A percentile compares a stretch with the other conserved stretches of the same genome.
These are phyloP conservation scores for Zaprionus bogoriensis DNA, from an alignment of 2,888 invertebrate genomes.

Conservation along the genomic window DNA sequence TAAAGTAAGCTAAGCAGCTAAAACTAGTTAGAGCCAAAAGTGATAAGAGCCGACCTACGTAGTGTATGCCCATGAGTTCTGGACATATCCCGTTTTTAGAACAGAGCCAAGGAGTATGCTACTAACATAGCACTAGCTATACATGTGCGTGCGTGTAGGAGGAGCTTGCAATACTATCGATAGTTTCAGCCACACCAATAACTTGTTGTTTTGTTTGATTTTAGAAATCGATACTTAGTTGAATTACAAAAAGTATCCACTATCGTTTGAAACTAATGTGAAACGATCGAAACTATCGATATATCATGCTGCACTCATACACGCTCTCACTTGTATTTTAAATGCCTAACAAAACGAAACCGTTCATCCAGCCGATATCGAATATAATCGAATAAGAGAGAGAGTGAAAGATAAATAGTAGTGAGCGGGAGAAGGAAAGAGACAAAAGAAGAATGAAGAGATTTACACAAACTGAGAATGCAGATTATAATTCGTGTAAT, in stretches of 20 bases:
- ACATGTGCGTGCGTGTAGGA: neutral
- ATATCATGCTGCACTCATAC: neutral
- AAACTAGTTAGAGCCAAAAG: constrained; percentile 16
- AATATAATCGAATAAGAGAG: constrained; percentile 7
- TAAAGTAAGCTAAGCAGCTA: neutral
- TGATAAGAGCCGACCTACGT: constrained; percentile 26
- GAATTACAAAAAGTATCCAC: neutral
- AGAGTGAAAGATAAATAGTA: neutral
- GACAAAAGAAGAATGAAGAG: neutral
- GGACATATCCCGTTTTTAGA: neutral
- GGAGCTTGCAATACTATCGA: neutral
- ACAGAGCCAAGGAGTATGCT: constrained; percentile 1
- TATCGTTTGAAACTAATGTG: too few relatives aligned
- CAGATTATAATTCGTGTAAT: constrained; percentile 6
- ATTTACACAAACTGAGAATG: constrained; percentile 16
- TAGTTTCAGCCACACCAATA: too few relatives aligned
- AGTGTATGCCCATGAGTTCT: constrained; percentile 6
- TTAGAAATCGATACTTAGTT: neutral
- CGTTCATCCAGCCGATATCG: constrained; percentile 52
- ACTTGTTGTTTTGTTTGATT: neutral
- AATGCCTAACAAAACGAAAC: constrained; percentile 54
- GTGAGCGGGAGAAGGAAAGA: neutral
- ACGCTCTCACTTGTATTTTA: neutral
- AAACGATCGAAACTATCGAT: too few relatives aligned
- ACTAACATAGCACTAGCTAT: neutral